These are phyloP conservation scores for Schizaphis graminum DNA, from an alignment of 2,888 invertebrate genomes.

Conservation along the genomic window DNA sequence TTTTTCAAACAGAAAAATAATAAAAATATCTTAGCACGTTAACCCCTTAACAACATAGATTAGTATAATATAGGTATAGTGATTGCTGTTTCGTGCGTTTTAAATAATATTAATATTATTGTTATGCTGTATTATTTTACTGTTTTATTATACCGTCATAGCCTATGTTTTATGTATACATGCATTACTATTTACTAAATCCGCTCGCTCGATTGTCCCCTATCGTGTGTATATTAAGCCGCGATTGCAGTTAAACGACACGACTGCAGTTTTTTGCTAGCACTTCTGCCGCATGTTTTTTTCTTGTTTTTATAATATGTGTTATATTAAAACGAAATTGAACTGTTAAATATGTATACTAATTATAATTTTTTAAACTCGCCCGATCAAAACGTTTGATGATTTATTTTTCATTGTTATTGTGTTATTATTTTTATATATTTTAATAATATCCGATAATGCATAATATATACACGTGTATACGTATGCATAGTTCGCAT, in stretches of 20 bases:
- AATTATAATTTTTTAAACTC: not conserved
- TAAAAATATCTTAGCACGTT: constrained; percentile 2
- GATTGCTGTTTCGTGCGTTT: not conserved
- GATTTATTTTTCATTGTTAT: not conserved
- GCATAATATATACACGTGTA: not conserved
- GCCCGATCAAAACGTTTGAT: not conserved
- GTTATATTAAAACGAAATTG: not conserved
- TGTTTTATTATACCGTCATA: not conserved
- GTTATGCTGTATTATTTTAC: not conserved
- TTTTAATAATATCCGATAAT: not conserved
- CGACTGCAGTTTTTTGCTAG: not conserved
- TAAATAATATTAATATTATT: not conserved
- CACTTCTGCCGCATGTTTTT: not conserved
- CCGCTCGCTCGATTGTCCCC: constrained; percentile 61
- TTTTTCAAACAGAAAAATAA: not conserved
- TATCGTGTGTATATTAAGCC: not conserved
- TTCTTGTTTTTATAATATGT: not conserved
- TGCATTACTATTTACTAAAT: constrained; percentile 1
- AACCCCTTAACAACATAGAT: not conserved
- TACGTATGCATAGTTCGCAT: not conserved
- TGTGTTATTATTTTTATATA: not conserved
- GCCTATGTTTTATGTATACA: not conserved
- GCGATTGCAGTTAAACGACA: not conserved
- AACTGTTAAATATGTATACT: not conserved
- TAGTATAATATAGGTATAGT: not conserved